Evolutionary conservation across 2,113 vertebrate species (phyloP).

Genomic region (Lophura nycthemera): DNA sequence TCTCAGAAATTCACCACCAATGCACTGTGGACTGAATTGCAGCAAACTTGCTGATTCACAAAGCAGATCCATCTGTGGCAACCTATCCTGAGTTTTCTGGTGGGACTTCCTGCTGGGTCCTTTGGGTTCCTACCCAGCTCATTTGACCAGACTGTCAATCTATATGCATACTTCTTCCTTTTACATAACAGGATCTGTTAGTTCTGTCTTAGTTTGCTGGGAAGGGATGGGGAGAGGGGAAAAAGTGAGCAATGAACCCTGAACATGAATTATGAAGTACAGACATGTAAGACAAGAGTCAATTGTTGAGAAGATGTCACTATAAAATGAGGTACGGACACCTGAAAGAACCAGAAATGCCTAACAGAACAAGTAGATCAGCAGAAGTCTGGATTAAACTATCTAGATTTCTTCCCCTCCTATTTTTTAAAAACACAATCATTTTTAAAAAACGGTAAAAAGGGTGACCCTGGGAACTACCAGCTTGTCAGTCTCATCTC

Average conservation of each 20-base stretch:
- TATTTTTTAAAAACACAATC: not conserved
- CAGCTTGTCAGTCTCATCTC: too few species aligned
- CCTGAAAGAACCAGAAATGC: not conserved
- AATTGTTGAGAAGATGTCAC: not conserved
- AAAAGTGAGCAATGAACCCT: not conserved
- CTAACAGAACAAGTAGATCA: not conserved
- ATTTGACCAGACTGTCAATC: not conserved
- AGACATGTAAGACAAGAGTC: not conserved
- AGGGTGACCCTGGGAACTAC: too few species aligned
- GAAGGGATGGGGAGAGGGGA: not conserved
- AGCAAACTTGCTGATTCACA: accelerated
- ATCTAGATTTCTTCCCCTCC: not conserved
- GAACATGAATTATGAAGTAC: not conserved
- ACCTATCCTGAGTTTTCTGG: not conserved
- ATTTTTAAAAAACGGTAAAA: too few species aligned
- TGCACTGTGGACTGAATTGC: not conserved
- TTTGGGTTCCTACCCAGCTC: not conserved
- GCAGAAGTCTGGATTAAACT: not conserved
- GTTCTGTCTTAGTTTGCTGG: not conserved
- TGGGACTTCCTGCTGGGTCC: not conserved
- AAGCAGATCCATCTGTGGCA: not conserved
- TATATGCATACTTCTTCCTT: not conserved
- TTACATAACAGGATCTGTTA: not conserved
- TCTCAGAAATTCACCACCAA: not conserved
- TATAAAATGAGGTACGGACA: not conserved